These are phyloP conservation scores for Cavia aperea DNA, from an alignment of 2,113 vertebrate genomes.

Conservation along the genomic window DNA sequence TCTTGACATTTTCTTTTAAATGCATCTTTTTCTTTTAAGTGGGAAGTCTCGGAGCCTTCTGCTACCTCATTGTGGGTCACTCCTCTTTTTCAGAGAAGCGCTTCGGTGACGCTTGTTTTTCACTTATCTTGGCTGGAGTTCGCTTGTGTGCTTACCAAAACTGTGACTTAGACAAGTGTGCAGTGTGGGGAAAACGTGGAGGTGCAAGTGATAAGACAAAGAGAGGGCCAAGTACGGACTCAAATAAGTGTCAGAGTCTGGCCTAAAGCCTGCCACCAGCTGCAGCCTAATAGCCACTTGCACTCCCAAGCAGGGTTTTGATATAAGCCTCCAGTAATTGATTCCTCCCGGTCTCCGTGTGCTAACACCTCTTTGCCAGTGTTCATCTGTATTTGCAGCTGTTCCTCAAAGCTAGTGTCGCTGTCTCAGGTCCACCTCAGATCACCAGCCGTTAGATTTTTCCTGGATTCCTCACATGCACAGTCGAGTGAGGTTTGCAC, in stretches of 20 bases:
- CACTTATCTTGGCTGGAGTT: background rate
- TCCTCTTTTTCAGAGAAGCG: background rate
- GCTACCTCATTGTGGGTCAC: background rate
- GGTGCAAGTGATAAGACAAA: background rate
- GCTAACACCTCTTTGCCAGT: background rate
- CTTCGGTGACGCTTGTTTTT: background rate
- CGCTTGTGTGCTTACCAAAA: background rate
- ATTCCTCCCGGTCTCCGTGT: background rate
- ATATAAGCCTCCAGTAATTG: background rate
- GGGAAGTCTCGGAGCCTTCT: background rate
- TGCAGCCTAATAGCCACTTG: background rate
- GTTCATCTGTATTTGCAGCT: background rate
- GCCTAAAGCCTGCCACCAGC: background rate
- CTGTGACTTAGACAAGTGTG: background rate
- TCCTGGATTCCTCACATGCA: background rate
- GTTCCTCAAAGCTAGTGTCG: background rate
- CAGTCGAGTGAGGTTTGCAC: background rate
- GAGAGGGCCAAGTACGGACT: background rate
- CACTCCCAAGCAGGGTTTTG: background rate
- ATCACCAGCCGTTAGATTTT: background rate
- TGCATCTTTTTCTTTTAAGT: background rate
- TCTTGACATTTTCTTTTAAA: background rate
- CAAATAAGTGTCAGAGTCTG: background rate
- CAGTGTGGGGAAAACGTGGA: background rate
- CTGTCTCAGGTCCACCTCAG: background rate